Evolutionary conservation across 2,113 vertebrate species (phyloP), one percentile per base, ranked within the genome.

Genomic region (Hystrix brachyura): DNA sequence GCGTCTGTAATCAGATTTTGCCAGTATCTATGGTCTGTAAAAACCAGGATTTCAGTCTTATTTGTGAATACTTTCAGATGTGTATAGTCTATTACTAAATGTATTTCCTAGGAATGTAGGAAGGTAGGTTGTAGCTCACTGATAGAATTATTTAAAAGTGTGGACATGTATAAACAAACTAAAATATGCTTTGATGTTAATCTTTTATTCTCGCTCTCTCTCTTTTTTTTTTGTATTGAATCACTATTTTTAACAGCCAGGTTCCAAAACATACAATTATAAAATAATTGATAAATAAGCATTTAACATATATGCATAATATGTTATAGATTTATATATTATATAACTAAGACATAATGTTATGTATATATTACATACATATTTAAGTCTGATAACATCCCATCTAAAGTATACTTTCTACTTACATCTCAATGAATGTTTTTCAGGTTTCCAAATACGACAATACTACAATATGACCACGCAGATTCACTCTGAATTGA

Each of bases 121-220:
- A 38, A 93, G 85, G 89, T 98, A 38, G 64, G 55, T 69, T 94
- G 51, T 86, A 83, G 51, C 92, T 96, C 95, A 38, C 0, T 81
- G 80, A 96, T 57, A 11, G 32, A 48, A 96, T 97, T 94, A 93
- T 95, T 97, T 96, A 94, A 92, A 97, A 97, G 90, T 92, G 95
- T 95, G 27, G 95, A 97, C 38, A 67, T 79, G 62, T 81, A 59
- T 62, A 97, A 97, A 97, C 93, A 97, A 97, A 98, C 95, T 96
- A 67, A 97, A 96, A 87, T 0, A 0, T 65, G n/a, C 27, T 87
- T 96, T 88, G 87, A 95, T 97, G 78, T 90, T 94, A 95, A 94
- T 25, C 80, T 19, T 91, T 95, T 96, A 90, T 71, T 59, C 76
- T 83, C 38, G 2, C 38, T 38, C 38, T 38, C 38, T 38, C 38